Percentiles rank a stretch among this genome's conserved stretches.
Conservation (phyloP, 2,888 invertebrate genomes). For the Pristionchus mayeri region DNA sequence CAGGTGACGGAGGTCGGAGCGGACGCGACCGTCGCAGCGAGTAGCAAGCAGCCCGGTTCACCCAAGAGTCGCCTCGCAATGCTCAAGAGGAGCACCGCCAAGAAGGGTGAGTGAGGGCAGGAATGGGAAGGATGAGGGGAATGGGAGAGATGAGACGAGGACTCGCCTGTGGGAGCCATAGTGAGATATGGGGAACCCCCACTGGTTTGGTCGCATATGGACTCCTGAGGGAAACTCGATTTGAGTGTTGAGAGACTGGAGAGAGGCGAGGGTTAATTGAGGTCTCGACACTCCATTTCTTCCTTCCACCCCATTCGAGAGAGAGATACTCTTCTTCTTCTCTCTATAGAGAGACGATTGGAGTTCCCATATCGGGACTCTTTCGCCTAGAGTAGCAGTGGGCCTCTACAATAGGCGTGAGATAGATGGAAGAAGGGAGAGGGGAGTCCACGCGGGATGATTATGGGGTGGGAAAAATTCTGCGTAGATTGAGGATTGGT, state of each 20-base stretch:
- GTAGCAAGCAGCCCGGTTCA: conserved; percentile 58
- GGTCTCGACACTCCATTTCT: conserved; percentile 20
- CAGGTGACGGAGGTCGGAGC: conserved; percentile 24
- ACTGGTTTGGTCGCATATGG: background rate
- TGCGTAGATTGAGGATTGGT: background rate
- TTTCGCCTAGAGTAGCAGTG: background rate
- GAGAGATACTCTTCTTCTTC: background rate
- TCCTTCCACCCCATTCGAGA: background rate
- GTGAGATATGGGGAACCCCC: background rate
- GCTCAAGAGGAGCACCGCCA: conserved; percentile 60
- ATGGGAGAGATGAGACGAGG: too few species aligned
- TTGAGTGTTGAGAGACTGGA: conserved; percentile 13
- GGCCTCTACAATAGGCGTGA: background rate
- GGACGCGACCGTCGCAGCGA: conserved; percentile 20
- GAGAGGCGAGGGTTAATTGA: conserved; percentile 3
- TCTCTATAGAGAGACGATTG: conserved; percentile 11
- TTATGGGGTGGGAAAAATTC: background rate
- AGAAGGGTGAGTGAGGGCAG: conserved; percentile 56
- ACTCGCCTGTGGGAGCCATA: background rate
- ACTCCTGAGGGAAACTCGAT: background rate
- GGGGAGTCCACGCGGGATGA: background rate
- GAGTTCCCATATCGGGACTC: background rate
- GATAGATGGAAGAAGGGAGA: background rate
- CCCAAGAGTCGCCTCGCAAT: conserved; percentile 65
- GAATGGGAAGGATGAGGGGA: too few species aligned